Percentiles rank a stretch among this genome's conserved stretches.
phyloP scores from a whole-genome alignment of 2,113 vertebrate genomes.

The Plestiodon gilberti region DNA sequence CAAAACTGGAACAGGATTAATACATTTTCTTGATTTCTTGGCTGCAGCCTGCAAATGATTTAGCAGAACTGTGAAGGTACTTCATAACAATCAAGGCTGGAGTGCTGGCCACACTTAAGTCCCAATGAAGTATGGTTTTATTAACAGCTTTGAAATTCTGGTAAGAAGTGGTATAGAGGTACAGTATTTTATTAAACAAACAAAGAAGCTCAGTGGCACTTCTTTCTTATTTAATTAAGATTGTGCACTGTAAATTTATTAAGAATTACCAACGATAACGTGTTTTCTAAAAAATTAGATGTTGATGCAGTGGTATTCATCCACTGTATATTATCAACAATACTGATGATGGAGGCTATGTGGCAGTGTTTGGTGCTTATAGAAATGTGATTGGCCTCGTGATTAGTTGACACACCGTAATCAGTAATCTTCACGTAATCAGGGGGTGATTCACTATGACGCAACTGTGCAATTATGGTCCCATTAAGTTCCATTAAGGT shows the following conservation, averaged over 20 bases:
- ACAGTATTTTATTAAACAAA: no score
- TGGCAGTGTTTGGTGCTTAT: neutral
- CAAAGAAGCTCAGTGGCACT: neutral
- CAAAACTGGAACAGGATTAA: neutral
- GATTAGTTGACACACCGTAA: conserved; percentile 51
- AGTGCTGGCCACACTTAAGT: neutral
- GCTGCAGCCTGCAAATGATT: neutral
- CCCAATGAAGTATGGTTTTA: no score
- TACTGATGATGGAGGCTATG: conserved; percentile 36
- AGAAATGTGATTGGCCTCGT: conserved; percentile 38
- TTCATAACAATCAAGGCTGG: neutral
- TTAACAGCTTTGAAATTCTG: no score
- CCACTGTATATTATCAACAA: conserved; percentile 28
- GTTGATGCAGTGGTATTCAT: conserved; percentile 39
- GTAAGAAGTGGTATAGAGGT: no score
- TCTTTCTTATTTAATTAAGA: neutral
- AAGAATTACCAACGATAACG: conserved; percentile 30
- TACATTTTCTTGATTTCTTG: neutral
- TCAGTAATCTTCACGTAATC: conserved; percentile 57
- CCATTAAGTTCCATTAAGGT: conserved; percentile 70
- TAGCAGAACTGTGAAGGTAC: neutral
- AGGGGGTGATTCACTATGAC: conserved; percentile 56
- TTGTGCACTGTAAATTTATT: neutral
- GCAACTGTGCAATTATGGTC: conserved; percentile 60
- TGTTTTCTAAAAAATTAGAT: conserved; percentile 18